Base-by-base conservation (phyloP, 2,113 vertebrate species). In the Callorhinus ursinus region DNA sequence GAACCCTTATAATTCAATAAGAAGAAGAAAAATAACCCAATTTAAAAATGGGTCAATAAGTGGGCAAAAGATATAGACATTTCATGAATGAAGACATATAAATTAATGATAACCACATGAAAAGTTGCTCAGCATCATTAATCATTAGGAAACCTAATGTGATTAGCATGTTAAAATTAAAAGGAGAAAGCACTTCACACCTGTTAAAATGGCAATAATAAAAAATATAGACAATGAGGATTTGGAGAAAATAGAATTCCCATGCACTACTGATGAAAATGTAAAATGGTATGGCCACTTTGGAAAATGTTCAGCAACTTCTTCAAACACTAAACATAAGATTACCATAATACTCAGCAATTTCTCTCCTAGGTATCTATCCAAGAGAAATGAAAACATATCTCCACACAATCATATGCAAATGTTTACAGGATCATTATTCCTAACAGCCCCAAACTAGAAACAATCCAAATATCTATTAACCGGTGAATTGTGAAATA, bases 71-170 rank as follows among this genome's bases (percentile, higher is more conserved):
- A n/a, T 74, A 82, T 2, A 91, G 61, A 49, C 28, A 46, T 55
- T 46, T 77, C 19, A 55, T 13, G 12, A 67, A 21, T 79, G 83
- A 77, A 65, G 13, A 55, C 24, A 67, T 36, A 31, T 18, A 71
- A 90, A 77, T 57, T 31, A 22, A 57, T 85, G 76, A 84, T 46
- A n/a, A 84, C 12, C 63, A 88, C 39, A 61, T 49, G 71, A 67
- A 90, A 90, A 95, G 69, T 67, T 67, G 13, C 24, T 95, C 7
- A 77, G 46, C n/a, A 57, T 42, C n/a, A 95, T 90, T 74, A 89
- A 72, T 77, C 46, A 42, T 63, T 82, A 82, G 53, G 76, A 88
- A 82, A 51, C 57, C 33, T 88, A 81, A 72, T 42, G 42, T 82
- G 18, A 82, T n/a, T 16, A 74, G 22, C 19, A 57, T 94, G 61